Evolutionary conservation across 2,888 invertebrate species (phyloP), one percentile per base, ranked within the genome.

Genomic region (Meganola albula): DNA sequence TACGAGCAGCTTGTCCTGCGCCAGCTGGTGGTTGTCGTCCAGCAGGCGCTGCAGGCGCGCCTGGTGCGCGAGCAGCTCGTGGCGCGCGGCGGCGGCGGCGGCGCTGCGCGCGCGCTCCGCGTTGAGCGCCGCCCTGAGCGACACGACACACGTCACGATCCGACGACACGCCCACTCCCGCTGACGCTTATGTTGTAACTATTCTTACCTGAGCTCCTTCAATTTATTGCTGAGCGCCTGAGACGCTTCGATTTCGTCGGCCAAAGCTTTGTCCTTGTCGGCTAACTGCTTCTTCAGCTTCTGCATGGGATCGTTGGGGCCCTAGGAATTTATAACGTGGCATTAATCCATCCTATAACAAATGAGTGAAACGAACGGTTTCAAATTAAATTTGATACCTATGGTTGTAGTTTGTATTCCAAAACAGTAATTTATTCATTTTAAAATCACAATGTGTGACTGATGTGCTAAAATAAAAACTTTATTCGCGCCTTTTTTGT

Each of bases 271-370:
- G 53, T 95, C 96, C 60, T 94, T 95, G 49, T 97, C 96, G 11
- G 93, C 93, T 13, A 97, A 79, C 71, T 97, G 96, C 54, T 94
- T 96, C 73, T 94, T 95, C 52, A 97, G 68, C 61, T 94, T 93
- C 51, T 93, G 92, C 20, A 95, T 90, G 1, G 95, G 94, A 71
- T 97, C 96, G 27, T 93, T 91, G 29, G 92, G 91, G 23, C 93
- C 93, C 90, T 92, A 12, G 12, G n/a, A 2, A 31, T 24, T 29
- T 0, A 34, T 1, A 10, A 42, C 11, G n/a, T n/a, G n/a, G n/a
- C n/a, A n/a, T n/a, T n/a, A n/a, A n/a, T n/a, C n/a, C n/a, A n/a
- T n/a, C n/a, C n/a, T n/a, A n/a, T n/a, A n/a, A n/a, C n/a, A n/a
- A n/a, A n/a, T n/a, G n/a, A n/a, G n/a, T n/a, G n/a, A n/a, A n/a